Evolutionary conservation across 23 tunicate species (phyloP).

Genomic region (Halocynthia aurantium): DNA sequence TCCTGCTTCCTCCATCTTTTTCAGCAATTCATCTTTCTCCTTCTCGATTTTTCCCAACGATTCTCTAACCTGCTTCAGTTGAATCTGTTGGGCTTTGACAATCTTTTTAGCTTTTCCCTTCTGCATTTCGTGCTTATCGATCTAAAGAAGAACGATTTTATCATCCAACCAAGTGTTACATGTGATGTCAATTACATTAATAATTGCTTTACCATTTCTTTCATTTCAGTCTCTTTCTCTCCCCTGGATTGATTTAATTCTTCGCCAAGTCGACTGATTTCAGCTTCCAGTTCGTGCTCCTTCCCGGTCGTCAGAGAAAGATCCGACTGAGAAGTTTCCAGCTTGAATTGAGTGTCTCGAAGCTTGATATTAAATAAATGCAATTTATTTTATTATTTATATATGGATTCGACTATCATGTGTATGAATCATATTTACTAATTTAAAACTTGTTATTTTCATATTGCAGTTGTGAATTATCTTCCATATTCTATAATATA

Average conservation of each 20-base stretch:
- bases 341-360: neutral
- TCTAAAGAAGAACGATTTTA: slow-evolving; percentile 15
- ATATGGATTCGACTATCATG: too few species aligned
- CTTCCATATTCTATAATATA: too few species aligned
- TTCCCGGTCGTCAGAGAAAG: slow-evolving; percentile 18
- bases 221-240: slow-evolving; percentile 24
- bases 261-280: slow-evolving; percentile 14
- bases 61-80: slow-evolving; percentile 42
- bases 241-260: slow-evolving; percentile 35
- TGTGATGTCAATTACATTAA: too few species aligned
- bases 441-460: too few species aligned
- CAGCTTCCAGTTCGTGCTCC: slow-evolving; percentile 13
- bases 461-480: too few species aligned
- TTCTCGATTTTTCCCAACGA: slow-evolving; percentile 19
- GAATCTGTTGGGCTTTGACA: slow-evolving; percentile 46
- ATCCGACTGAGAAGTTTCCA: slow-evolving; percentile 5
- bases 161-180: neutral
- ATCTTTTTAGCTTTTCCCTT: slow-evolving; percentile 66
- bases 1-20: neutral
- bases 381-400: too few species aligned
- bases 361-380: neutral
- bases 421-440: too few species aligned
- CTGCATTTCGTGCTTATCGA: slow-evolving; percentile 56
- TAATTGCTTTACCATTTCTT: slow-evolving; percentile 25
- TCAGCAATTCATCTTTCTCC: slow-evolving; percentile 37